A percentile compares a stretch with the other conserved stretches of the same genome.
Evolutionary conservation across 2,113 vertebrate genomes (phyloP).

Genomic region (Jacana jacana): DNA sequence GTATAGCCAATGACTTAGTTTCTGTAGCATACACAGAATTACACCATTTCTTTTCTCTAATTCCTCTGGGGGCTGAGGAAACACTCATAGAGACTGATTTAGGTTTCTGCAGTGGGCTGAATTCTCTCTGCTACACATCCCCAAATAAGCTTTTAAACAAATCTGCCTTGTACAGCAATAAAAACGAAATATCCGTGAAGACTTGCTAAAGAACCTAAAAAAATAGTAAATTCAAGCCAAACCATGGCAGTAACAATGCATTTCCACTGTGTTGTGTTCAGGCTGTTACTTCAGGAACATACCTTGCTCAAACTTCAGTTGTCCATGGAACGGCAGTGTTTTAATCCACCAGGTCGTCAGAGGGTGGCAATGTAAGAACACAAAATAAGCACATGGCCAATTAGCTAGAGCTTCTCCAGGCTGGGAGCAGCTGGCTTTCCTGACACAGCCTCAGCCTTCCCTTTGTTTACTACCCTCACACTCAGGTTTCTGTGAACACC

Average conservation of each 20-base stretch:
- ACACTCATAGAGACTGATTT: not conserved
- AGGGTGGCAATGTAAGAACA: slow-evolving; percentile 63
- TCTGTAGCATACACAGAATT: not conserved
- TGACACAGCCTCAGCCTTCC: not conserved
- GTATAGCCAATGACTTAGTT: not conserved
- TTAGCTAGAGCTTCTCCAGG: not conserved
- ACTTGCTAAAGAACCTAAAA: not conserved
- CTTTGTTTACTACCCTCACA: not conserved
- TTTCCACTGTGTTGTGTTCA: not conserved
- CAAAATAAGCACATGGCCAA: not conserved
- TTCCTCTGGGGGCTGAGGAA: not conserved
- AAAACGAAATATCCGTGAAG: not conserved
- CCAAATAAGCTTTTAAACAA: not conserved
- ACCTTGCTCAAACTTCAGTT: not conserved
- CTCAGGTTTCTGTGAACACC: not conserved
- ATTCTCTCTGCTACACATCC: not conserved
- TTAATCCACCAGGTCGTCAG: slow-evolving; percentile 20
- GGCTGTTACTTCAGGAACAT: not conserved
- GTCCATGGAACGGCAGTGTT: not conserved
- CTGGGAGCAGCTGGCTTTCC: not conserved
- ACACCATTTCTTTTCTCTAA: not conserved
- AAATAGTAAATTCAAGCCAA: not conserved
- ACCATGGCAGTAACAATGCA: not conserved
- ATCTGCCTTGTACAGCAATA: not conserved
- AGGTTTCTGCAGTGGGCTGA: not conserved